Evolutionary conservation across 2,888 invertebrate species (phyloP).

Genomic region (Chymomyza amoena): DNA sequence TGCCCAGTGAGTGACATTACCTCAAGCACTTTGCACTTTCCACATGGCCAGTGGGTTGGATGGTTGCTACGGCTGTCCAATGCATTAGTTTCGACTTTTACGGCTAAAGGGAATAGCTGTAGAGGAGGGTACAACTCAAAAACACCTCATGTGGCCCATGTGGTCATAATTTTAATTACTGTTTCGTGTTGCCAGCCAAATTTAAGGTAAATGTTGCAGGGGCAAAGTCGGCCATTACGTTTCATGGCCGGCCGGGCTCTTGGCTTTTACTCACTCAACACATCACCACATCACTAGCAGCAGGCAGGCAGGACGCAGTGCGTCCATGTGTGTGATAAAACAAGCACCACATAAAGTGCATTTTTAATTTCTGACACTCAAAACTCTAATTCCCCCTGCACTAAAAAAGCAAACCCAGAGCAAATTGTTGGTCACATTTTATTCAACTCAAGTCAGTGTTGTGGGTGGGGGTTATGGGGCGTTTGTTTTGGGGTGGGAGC

Average conservation of each 20-base stretch:
- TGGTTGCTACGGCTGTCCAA: neutral
- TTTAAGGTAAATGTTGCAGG: neutral
- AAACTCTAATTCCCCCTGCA: neutral
- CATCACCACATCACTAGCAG: neutral
- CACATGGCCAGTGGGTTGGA: neutral
- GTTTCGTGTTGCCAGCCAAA: constrained; percentile 16
- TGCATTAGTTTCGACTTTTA: neutral
- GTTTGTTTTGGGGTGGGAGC: neutral
- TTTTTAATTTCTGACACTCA: constrained; percentile 24
- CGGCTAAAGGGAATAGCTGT: neutral
- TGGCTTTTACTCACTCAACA: neutral
- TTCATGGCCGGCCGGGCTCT: constrained; percentile 7
- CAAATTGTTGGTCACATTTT: neutral
- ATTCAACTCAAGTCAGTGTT: neutral
- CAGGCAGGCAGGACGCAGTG: neutral
- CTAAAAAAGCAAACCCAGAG: neutral
- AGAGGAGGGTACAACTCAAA: neutral
- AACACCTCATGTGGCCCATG: neutral
- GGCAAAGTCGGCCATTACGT: neutral
- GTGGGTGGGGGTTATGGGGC: neutral
- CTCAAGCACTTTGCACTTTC: neutral
- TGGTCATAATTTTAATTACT: constrained; percentile 32
- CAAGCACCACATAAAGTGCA: constrained; percentile 21
- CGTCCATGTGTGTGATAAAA: neutral
- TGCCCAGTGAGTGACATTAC: neutral